Percentiles rank a stretch among this genome's conserved stretches.
These are phyloP conservation scores for Toxotes chatareus DNA, from an alignment of 2,113 vertebrate species.

Conservation along the genomic window DNA sequence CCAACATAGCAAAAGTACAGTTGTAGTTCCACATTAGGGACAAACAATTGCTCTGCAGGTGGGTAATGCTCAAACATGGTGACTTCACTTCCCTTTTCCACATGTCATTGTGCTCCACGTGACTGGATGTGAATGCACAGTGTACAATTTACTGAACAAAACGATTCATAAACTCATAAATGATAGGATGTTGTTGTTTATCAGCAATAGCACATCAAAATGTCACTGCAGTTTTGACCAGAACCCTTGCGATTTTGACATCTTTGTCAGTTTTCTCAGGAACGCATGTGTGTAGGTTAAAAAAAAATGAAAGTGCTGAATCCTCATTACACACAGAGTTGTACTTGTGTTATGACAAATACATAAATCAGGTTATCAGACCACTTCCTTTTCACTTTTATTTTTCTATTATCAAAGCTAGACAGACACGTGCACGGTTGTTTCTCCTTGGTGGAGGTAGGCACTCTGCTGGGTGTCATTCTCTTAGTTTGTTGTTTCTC, in stretches of 20 bases:
- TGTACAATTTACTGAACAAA: neutral
- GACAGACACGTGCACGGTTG: too few relatives aligned
- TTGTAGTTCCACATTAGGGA: constrained; percentile 67
- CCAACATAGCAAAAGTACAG: constrained; percentile 3
- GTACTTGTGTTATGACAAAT: too few relatives aligned
- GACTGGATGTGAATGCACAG: neutral
- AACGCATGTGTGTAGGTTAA: too few relatives aligned
- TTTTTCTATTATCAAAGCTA: too few relatives aligned
- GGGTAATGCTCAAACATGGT: constrained; percentile 25
- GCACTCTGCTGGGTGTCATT: too few relatives aligned
- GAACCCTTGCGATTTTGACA: too few relatives aligned
- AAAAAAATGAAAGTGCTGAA: too few relatives aligned
- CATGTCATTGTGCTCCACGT: neutral
- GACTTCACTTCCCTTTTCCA: constrained; percentile 44
- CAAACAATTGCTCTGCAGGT: constrained; percentile 35
- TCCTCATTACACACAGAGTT: too few relatives aligned
- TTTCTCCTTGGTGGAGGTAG: too few relatives aligned
- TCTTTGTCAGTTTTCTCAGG: too few relatives aligned
- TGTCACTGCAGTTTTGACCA: neutral
- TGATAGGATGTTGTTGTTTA: neutral
- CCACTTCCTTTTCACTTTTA: too few relatives aligned
- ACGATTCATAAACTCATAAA: neutral
- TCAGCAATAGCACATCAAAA: neutral
- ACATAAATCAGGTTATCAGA: too few relatives aligned
- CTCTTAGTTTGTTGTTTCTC: neutral